Percentiles rank a stretch among this genome's conserved stretches.
These are phyloP conservation scores for Polietes domitor DNA, from an alignment of 2,888 invertebrate species.

Conservation along the genomic window DNA sequence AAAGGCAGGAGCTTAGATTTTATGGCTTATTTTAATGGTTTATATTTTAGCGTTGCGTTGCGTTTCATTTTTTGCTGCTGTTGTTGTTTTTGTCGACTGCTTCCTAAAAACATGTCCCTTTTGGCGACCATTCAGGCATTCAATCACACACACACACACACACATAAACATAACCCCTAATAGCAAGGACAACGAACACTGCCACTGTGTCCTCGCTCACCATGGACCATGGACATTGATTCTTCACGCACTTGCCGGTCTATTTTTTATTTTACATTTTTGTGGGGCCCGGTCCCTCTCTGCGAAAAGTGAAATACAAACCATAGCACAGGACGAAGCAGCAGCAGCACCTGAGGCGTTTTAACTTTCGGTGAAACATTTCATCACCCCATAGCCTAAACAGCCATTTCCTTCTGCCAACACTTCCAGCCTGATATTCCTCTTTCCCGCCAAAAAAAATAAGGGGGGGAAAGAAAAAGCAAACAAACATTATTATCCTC, in stretches of 20 bases:
- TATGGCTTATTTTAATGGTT: slow-evolving; percentile 20
- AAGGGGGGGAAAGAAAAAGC: background rate
- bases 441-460: background rate
- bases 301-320: too few species aligned
- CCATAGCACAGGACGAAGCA: too few species aligned
- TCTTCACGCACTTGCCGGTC: too few species aligned
- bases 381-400: background rate
- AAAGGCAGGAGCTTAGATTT: background rate
- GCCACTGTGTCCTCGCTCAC: background rate
- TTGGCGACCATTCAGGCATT: background rate
- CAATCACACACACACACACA: background rate
- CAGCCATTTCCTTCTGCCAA: background rate
- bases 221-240: background rate
- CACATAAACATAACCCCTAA: background rate
- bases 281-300: too few species aligned
- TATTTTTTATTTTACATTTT: too few species aligned
- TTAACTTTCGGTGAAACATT: slow-evolving; percentile 31
- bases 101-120: background rate
- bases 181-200: background rate
- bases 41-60: slow-evolving; percentile 13
- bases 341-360: slow-evolving; percentile 35
- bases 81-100: slow-evolving; percentile 3
- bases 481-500: slow-evolving; percentile 13
- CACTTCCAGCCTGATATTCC: background rate
- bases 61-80: background rate